These are phyloP conservation scores for Zoroaster sp. DNA, from an alignment of 53 echinoderm and acorn worm species.

Conservation along the genomic window DNA sequence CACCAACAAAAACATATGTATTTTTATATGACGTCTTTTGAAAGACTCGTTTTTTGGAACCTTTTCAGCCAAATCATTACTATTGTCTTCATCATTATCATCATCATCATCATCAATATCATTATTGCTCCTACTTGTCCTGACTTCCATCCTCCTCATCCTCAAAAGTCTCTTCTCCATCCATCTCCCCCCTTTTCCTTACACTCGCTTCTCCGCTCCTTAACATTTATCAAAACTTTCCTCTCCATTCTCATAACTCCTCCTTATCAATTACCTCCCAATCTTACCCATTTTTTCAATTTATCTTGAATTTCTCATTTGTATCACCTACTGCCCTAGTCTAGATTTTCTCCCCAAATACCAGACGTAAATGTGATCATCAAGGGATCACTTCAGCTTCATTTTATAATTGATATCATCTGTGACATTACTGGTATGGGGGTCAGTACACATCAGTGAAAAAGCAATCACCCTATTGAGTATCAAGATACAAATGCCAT, in stretches of 20 bases:
- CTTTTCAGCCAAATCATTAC: background rate
- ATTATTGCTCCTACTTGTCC: background rate
- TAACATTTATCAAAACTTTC: background rate
- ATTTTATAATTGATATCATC: background rate
- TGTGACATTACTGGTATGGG: slow-evolving; percentile 27
- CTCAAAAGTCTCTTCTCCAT: background rate
- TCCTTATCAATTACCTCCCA: background rate
- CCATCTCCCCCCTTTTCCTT: background rate
- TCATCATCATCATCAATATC: background rate
- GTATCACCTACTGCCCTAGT: background rate
- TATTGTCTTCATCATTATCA: background rate
- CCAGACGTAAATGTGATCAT: background rate
- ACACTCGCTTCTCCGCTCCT: background rate
- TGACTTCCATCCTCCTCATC: background rate
- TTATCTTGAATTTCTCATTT: background rate
- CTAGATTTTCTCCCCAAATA: background rate
- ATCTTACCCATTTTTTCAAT: background rate
- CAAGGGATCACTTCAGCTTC: background rate
- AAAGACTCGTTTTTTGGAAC: background rate
- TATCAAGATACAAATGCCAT: background rate
- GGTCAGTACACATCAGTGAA: background rate
- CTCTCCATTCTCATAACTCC: background rate
- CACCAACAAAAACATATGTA: too few species aligned
- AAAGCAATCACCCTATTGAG: too few species aligned
- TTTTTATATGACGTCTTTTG: background rate